Evolutionary conservation across 1,140 invertebrate genomes (phyloP), one percentile per base, ranked within the genome.

Genomic region (Elymnias hypermnestra): DNA sequence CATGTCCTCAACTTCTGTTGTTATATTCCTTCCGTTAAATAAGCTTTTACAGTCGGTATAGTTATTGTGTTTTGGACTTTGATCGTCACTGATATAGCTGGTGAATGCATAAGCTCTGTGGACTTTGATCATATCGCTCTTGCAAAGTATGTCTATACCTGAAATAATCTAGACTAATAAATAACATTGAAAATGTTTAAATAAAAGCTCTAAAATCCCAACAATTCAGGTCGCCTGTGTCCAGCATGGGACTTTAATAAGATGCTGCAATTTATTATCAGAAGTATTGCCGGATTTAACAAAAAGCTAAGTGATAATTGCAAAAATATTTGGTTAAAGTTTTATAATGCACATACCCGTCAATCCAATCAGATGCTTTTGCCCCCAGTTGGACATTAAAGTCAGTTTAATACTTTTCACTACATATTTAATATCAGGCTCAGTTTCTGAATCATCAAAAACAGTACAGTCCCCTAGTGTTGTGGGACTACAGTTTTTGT

Each of bases 351-450:
- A 8, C 29, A 41, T 62, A 65, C 89, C 90, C 47, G 89, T 90
- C 12, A 92, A 66, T 17, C 90, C 89, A 51, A 90, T 88, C 9
- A 87, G 58, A 57, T 87, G 63, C 8, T 74, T 68, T 43, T 89
- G 87, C 43, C 88, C 89, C 90, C 88, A 92, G 54, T 89, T 91
- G 0, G 87, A 90, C 61, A 89, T 74, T 21, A 89, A 76, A 22
- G 86, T 83, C 6, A 90, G 62, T 70, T 88, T 87, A 19, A 89
- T 75, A 56, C 76, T 82, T 64, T 69, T 89, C 23, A 82, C 73
- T 18, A 74, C 53, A 43, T 83, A 85, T 62, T 83, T 60, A 61
- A 64, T 52, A 25, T 68, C 64, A 67, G 83, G 58, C 45, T 63
- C 61, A 14, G 49, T 53, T 21, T 66, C 53, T 12, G 60, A 44